Percentiles rank a stretch among this genome's conserved stretches.
phyloP scores from a whole-genome alignment of 2,888 invertebrate species.

The Diogma glabrata region DNA sequence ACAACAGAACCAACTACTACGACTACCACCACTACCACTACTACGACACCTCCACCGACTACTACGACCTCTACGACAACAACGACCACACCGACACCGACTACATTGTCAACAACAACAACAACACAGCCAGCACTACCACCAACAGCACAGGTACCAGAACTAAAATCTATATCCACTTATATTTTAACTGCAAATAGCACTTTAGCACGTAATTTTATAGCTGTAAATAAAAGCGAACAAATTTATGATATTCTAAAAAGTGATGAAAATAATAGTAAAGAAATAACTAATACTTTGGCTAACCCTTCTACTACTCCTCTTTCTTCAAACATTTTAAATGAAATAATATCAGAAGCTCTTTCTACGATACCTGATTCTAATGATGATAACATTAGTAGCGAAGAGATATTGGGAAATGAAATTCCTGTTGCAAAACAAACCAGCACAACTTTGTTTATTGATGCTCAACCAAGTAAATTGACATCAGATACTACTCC shows the following conservation, averaged over 20 bases:
- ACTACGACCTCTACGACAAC: slow-evolving; percentile 16
- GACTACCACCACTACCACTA: slow-evolving; percentile 3
- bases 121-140: slow-evolving; percentile 16
- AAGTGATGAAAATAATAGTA: too few relatives aligned
- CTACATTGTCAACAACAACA: slow-evolving; percentile 22
- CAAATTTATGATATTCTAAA: slow-evolving; percentile 1
- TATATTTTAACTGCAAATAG: slow-evolving; percentile 1
- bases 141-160: slow-evolving; percentile 28
- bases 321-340: too few relatives aligned
- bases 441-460: too few relatives aligned
- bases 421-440: too few relatives aligned
- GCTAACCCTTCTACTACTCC: too few relatives aligned
- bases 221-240: slow-evolving; percentile 6
- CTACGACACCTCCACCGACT: slow-evolving; percentile 16
- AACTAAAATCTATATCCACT: not conserved
- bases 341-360: too few relatives aligned
- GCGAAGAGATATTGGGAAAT: too few relatives aligned
- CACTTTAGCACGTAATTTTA: slow-evolving; percentile 1
- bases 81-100: slow-evolving; percentile 14
- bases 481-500: too few relatives aligned
- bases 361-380: too few relatives aligned
- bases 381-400: too few relatives aligned
- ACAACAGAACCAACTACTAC: slow-evolving; percentile 18
- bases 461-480: too few relatives aligned
- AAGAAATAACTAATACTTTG: too few relatives aligned